Conservation (phyloP, 2,113 vertebrate genomes). For the Melospiza georgiana region DNA sequence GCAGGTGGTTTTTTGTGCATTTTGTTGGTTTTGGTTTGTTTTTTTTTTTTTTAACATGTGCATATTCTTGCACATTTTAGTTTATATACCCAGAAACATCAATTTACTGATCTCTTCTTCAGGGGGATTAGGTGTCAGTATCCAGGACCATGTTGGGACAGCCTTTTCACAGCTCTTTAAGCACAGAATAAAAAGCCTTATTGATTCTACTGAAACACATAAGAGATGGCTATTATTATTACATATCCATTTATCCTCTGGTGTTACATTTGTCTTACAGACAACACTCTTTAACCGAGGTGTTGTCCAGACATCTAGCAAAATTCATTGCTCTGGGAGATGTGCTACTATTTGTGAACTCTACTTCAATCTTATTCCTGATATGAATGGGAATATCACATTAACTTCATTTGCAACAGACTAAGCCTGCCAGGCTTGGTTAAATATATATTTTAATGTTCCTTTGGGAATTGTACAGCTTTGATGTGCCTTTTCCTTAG, state of each 20-base stretch:
- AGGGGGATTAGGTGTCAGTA: background rate
- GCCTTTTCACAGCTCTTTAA: slow-evolving; percentile 29
- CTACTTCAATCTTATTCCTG: background rate
- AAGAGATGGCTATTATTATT: slow-evolving; percentile 11
- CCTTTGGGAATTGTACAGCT: background rate
- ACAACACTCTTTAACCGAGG: background rate
- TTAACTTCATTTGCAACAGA: background rate
- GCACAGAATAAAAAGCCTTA: background rate
- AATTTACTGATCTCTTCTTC: background rate
- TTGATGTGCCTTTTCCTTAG: background rate
- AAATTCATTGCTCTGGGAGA: background rate
- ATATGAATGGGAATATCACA: background rate
- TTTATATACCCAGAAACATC: background rate
- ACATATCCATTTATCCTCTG: background rate
- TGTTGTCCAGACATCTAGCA: background rate
- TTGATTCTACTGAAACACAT: slow-evolving; percentile 17
- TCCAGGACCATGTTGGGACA: background rate
- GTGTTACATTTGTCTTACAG: background rate
- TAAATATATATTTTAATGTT: background rate
- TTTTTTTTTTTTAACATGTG: background rate
- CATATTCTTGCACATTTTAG: accelerated
- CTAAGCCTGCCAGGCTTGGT: background rate
- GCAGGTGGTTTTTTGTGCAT: background rate
- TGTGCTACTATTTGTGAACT: background rate
- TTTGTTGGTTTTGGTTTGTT: background rate